These are phyloP conservation scores for Mystacornis crossleyi DNA, from an alignment of 2,113 vertebrate species.

Conservation along the genomic window DNA sequence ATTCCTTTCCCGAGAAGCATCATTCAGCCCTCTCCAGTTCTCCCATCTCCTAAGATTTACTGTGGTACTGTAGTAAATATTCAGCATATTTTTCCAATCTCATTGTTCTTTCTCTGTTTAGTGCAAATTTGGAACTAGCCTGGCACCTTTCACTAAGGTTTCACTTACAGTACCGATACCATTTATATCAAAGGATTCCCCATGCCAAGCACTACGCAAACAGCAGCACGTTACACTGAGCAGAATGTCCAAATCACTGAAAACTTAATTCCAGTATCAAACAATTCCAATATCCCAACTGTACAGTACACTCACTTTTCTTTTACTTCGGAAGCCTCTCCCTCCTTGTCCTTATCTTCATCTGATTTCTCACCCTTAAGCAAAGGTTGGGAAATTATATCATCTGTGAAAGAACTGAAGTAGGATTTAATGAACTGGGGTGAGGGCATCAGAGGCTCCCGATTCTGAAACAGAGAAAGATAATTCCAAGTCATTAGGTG, in stretches of 20 bases:
- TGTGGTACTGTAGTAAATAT: neutral
- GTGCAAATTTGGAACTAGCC: neutral
- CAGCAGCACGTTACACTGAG: neutral
- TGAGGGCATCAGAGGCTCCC: constrained; percentile 98
- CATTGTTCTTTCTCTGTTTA: neutral
- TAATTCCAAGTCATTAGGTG: neutral
- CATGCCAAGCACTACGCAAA: neutral
- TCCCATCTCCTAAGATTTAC: neutral
- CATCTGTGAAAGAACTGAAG: constrained; percentile 98
- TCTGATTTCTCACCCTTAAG: constrained; percentile 98
- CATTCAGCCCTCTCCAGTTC: neutral
- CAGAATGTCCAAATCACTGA: neutral
- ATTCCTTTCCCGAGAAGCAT: neutral
- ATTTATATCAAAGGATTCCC: neutral
- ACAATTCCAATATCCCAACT: neutral
- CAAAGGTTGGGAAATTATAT: constrained; percentile 96
- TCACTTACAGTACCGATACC: neutral
- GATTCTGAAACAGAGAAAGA: constrained; percentile 82
- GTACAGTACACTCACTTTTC: constrained; percentile 82
- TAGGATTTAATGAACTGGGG: constrained; percentile 99
- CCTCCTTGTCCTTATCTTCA: constrained; percentile 98
- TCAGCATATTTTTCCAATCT: neutral
- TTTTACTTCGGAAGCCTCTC: constrained; percentile 90
- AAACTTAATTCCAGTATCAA: neutral
- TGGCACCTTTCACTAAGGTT: neutral